These are phyloP conservation scores for Characodon lateralis DNA, from an alignment of 2,797 vertebrate genomes.

Conservation along the genomic window DNA sequence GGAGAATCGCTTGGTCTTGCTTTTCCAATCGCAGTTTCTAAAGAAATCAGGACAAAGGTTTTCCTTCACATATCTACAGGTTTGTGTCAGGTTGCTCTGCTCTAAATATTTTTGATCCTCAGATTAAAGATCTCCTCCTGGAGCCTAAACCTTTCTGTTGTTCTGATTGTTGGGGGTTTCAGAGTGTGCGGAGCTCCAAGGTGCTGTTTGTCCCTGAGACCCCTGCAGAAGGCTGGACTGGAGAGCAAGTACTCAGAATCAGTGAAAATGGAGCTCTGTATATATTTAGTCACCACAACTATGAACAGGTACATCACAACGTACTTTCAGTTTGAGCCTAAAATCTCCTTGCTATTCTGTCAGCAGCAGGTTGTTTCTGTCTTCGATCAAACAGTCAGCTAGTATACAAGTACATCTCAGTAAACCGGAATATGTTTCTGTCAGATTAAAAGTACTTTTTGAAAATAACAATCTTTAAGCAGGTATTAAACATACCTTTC, in stretches of 20 bases:
- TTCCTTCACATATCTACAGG: constrained; percentile 73
- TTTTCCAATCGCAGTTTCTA: constrained; percentile 47
- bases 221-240: constrained; percentile 70
- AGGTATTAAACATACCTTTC: too few relatives aligned
- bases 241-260: constrained; percentile 62
- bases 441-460: not conserved
- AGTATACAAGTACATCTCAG: not conserved
- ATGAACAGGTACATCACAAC: constrained; percentile 47
- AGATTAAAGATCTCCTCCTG: not conserved
- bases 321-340: not conserved
- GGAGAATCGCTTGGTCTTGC: constrained; percentile 50
- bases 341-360: not conserved
- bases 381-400: not conserved
- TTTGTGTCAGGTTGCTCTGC: constrained; percentile 27
- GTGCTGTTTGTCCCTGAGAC: constrained; percentile 63
- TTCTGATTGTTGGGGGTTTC: not conserved
- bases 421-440: not conserved
- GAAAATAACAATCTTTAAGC: too few relatives aligned
- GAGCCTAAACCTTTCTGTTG: too few relatives aligned
- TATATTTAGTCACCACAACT: constrained; percentile 59
- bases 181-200: constrained; percentile 66
- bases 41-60: constrained; percentile 37
- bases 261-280: constrained; percentile 60
- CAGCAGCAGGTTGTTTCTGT: not conserved
- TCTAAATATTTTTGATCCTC: not conserved